Percentiles rank a stretch among this genome's conserved stretches.
Conservation (phyloP, 2,797 vertebrate genomes). For the Ceryle rudis region DNA sequence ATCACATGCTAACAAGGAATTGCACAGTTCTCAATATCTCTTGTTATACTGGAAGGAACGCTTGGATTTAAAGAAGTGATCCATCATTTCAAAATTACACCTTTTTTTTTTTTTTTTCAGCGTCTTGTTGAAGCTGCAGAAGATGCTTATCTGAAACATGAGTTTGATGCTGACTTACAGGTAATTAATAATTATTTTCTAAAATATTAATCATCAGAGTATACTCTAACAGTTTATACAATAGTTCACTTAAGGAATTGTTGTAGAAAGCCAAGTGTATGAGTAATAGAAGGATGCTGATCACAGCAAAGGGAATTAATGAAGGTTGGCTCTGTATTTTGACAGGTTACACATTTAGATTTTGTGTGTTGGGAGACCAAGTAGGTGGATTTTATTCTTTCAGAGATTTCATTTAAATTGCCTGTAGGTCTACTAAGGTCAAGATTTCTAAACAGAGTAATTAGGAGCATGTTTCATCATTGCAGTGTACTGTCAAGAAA, state of each 20-base stretch:
- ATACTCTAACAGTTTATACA: background rate
- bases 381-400: background rate
- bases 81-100: background rate
- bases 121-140: conserved; percentile 96
- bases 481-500: background rate
- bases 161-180: conserved; percentile 96
- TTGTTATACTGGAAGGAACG: background rate
- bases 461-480: background rate
- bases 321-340: background rate
- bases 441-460: background rate
- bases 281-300: background rate
- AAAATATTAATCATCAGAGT: background rate
- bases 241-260: background rate
- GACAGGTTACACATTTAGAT: background rate
- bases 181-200: conserved; percentile 74
- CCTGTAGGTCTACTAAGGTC: background rate
- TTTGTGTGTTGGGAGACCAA: background rate
- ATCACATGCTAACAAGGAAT: background rate
- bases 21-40: background rate
- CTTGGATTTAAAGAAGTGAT: background rate
- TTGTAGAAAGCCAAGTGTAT: background rate
- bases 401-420: conserved; percentile 3
- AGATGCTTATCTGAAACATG: conserved; percentile 94
- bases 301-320: background rate
- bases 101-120: conserved; percentile 67